phyloP scores from a whole-genome alignment of 2,113 vertebrate genomes.

The Reinhardtius hippoglossoides region DNA sequence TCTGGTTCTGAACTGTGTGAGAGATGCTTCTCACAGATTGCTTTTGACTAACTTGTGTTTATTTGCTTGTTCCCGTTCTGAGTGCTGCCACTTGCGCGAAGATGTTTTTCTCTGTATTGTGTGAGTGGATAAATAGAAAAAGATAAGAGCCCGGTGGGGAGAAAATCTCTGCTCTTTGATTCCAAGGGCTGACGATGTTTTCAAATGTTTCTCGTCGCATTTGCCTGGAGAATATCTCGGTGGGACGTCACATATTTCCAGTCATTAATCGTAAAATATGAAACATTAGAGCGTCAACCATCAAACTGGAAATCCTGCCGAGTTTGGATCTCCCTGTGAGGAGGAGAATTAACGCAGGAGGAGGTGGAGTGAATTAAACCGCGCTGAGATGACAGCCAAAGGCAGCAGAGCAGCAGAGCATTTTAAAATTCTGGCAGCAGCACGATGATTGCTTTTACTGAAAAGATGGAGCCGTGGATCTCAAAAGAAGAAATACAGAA shows the following conservation, averaged over 20 bases:
- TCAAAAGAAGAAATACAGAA: slow-evolving; percentile 8
- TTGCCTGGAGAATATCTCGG: neutral
- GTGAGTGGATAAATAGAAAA: neutral
- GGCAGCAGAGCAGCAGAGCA: neutral
- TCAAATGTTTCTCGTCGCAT: neutral
- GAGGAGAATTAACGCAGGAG: neutral
- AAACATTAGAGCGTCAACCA: neutral
- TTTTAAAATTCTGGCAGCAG: slow-evolving; percentile 4
- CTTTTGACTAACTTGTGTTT: neutral
- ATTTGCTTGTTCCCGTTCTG: neutral
- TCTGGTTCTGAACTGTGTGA: neutral
- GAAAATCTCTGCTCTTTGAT: neutral
- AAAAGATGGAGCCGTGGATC: slow-evolving; percentile 3
- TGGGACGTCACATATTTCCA: neutral
- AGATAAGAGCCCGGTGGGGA: neutral
- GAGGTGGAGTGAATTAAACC: slow-evolving; percentile 6
- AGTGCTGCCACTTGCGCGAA: neutral
- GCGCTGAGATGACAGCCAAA: slow-evolving; percentile 3
- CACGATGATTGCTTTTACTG: slow-evolving; percentile 4
- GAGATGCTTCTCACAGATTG: neutral
- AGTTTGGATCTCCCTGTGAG: neutral
- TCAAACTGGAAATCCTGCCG: neutral
- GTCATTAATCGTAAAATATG: neutral
- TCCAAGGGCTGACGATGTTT: neutral
- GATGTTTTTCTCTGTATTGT: neutral